A percentile compares a stretch with the other conserved stretches of the same genome.
These are phyloP conservation scores for Thaumetopoea pityocampa DNA, from an alignment of 1,140 invertebrate species.

Conservation along the genomic window DNA sequence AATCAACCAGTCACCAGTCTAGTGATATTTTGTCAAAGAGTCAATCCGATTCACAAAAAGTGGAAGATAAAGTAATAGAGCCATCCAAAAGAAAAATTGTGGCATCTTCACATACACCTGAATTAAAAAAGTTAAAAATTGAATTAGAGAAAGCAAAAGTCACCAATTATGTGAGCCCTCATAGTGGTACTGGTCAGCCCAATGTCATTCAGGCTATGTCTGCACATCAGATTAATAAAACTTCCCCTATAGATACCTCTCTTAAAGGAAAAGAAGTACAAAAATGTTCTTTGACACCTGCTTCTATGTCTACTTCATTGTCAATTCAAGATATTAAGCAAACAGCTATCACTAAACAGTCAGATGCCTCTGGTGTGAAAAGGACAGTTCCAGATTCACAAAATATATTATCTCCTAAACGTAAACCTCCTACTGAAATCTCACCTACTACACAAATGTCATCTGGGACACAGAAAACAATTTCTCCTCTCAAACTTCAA, in stretches of 20 bases:
- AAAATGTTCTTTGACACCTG: conserved; percentile 19
- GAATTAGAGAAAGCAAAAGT: conserved; percentile 58
- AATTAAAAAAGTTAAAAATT: conserved; percentile 66
- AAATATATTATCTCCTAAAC: conserved; percentile 44
- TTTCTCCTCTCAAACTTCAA: conserved; percentile 60
- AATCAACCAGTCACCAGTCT: conserved; percentile 10
- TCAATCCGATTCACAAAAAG: conserved; percentile 25
- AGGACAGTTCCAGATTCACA: conserved; percentile 33
- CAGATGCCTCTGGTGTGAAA: conserved; percentile 42
- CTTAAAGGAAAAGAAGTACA: conserved; percentile 22
- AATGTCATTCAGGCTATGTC: conserved; percentile 21
- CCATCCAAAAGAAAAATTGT: conserved; percentile 54
- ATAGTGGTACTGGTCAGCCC: conserved; percentile 10
- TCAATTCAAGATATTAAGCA: conserved; percentile 38
- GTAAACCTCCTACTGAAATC: conserved; percentile 37
- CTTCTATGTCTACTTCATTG: conserved; percentile 16
- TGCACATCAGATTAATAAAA: conserved; percentile 22
- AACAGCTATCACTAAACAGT: conserved; percentile 22
- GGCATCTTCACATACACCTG: conserved; percentile 35
- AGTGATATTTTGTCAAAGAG: conserved; percentile 25
- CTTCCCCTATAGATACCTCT: conserved; percentile 18
- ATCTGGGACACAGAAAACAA: conserved; percentile 40
- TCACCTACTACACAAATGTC: conserved; percentile 17
- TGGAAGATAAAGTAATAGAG: conserved; percentile 31
- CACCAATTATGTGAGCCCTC: conserved; percentile 21